Base-by-base conservation (phyloP, 2,113 vertebrate species). In the Spea multiplicata region DNA sequence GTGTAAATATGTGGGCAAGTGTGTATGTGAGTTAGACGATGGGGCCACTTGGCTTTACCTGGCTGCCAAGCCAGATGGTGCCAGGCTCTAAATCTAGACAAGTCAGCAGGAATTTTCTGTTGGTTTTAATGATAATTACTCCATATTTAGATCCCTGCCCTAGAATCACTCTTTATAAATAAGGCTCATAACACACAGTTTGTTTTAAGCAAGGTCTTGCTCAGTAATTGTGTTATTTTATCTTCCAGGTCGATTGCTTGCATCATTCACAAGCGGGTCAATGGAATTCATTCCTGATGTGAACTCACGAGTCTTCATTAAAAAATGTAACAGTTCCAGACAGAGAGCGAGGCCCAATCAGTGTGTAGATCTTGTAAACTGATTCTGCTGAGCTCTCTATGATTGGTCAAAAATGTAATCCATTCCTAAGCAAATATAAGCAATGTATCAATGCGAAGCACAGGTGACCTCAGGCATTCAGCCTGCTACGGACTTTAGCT, bases 171-270 rank as follows among this genome's bases (percentile, higher is more conserved):
- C 2, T 52, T 52, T 52, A 10, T 52, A 52, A 52, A 52, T 52
- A 10, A 30, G 30, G 30, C 30, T 30, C 30, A 30, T 30, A 30
- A 30, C 30, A 30, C 30, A 30, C 30, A 30, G 2, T 52, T 52
- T 1, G 6, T 2, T 7, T 52, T 52, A 52, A 7, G 50, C 55
- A 59, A 59, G 9, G 14, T 4, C 55, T 59, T 4, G 10, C 10
- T 13, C 5, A 4, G 1, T 13, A 59, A 59, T 59, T 9, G 3
- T 55, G 50, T 30, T 9, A 44, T 55, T 81, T 61, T 82, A 80
- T 78, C 83, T 88, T 87, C 77, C 89, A 97, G 95, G 95, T 62
- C 93, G 90, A 76, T 86, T 89, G 10, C 91, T 97, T 1, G 92
- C 92, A 81, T 92, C 86, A 0, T 96, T 96, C 87, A 91, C 87